phyloP scores from a whole-genome alignment of 37 sponge, comb jelly and placozoan genomes.

The Axinella damicornis region DNA sequence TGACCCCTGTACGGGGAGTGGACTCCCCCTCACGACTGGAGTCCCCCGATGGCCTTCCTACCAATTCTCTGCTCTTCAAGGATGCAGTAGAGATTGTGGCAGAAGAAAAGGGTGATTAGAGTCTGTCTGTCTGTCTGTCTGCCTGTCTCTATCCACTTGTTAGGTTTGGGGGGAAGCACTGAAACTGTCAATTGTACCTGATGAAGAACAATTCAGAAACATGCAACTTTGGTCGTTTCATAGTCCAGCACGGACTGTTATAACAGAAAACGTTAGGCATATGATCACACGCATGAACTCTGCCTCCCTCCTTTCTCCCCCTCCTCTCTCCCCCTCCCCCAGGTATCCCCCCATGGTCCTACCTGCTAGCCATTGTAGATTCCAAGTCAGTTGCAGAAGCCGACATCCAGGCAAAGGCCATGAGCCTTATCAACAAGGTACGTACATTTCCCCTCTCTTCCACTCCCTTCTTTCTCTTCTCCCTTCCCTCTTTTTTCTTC shows the following conservation, averaged over 20 bases:
- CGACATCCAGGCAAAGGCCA: constrained; percentile 71
- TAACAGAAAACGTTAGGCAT: too few species aligned
- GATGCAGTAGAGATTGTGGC: constrained; percentile 74
- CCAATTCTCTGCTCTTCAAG: constrained; percentile 70
- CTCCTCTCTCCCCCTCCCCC: neutral
- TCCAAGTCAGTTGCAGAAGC: constrained; percentile 69
- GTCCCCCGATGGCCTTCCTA: constrained; percentile 40
- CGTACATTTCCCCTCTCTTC: neutral
- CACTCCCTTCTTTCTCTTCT: neutral
- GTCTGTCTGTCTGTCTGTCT: neutral
- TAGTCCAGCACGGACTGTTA: too few species aligned
- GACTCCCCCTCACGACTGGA: constrained; percentile 46
- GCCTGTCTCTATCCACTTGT: too few species aligned
- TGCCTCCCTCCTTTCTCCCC: too few species aligned
- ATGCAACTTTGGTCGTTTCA: too few species aligned
- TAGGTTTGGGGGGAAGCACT: too few species aligned
- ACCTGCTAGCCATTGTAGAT: constrained; percentile 46
- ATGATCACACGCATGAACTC: neutral
- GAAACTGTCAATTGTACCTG: too few species aligned
- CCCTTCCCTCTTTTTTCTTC: neutral
- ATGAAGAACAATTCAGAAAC: too few species aligned
- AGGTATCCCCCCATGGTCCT: constrained; percentile 71
- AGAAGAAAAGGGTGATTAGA: constrained; percentile 55
- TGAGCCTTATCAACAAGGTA: constrained; percentile 87
- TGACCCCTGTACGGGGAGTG: neutral